phyloP scores from a whole-genome alignment of 2,113 vertebrate genomes.

The Gnathonemus longibarbis region DNA sequence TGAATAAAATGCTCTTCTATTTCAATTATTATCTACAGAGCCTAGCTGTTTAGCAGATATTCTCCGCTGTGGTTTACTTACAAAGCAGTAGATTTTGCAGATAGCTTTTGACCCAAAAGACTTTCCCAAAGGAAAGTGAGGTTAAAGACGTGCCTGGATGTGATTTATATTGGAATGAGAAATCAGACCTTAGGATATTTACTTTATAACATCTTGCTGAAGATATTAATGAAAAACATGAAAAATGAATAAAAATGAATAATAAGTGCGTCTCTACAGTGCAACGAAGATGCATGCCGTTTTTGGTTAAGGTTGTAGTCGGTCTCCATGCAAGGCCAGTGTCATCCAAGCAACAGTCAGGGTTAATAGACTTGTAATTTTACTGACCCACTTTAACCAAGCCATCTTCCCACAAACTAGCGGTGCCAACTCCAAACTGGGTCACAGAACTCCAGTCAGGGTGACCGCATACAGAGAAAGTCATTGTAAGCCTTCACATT shows the following conservation, averaged over 20 bases:
- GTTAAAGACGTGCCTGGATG: not conserved
- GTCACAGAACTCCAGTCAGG: conserved; percentile 15
- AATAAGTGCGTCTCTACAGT: not conserved
- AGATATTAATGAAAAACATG: not conserved
- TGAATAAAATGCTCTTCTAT: conserved; percentile 3
- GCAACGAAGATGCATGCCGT: not conserved
- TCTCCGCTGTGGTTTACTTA: not conserved
- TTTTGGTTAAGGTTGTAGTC: not conserved
- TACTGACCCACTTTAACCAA: conserved; percentile 21
- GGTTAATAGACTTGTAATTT: not conserved
- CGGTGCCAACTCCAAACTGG: conserved; percentile 14
- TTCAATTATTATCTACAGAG: not conserved
- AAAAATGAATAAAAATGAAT: not conserved
- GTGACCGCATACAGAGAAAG: conserved; percentile 11
- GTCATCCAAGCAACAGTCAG: not conserved
- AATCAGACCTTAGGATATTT: not conserved
- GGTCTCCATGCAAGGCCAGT: not conserved
- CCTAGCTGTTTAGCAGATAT: not conserved
- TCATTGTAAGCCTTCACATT: conserved; percentile 9
- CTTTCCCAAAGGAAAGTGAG: not conserved
- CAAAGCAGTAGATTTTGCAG: not conserved
- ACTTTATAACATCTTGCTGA: not conserved
- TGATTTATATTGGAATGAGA: not conserved
- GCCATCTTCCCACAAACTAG: conserved; percentile 3
- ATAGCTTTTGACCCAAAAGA: conserved; percentile 2